Conservation (phyloP, 2,888 invertebrate genomes). For the Pyrochroa serraticornis region DNA sequence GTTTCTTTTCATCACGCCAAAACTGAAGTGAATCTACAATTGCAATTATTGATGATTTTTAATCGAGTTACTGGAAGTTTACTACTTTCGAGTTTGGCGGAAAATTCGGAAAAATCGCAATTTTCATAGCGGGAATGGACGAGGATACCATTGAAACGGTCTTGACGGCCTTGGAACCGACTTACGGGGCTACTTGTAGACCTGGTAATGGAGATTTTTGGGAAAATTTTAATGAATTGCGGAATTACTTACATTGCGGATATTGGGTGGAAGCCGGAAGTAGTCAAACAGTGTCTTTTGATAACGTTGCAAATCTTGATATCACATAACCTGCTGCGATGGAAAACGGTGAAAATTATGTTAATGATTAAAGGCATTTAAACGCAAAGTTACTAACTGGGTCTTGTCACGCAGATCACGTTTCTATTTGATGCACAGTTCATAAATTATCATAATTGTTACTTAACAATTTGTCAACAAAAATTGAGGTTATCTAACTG, state of each 20-base stretch:
- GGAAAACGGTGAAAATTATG: constrained; percentile 3
- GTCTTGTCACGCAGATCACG: no score
- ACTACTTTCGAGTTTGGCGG: constrained; percentile 65
- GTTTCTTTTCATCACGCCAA: constrained; percentile 69
- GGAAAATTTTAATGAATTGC: neutral
- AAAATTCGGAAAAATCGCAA: constrained; percentile 59
- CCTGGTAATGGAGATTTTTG: neutral
- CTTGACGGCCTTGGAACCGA: constrained; percentile 61
- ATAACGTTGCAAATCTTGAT: neutral
- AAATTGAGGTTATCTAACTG: no score
- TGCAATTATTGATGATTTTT: constrained; percentile 7
- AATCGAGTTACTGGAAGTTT: constrained; percentile 2
- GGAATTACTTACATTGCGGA: constrained; percentile 1
- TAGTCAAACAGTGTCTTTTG: no score
- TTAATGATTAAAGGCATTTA: constrained; percentile 13
- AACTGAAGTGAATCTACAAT: constrained; percentile 70
- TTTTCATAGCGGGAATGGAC: constrained; percentile 67
- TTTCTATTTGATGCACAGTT: no score
- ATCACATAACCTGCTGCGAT: constrained; percentile 9
- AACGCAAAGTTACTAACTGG: neutral
- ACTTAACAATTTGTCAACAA: no score
- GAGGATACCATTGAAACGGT: constrained; percentile 77
- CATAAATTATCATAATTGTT: no score
- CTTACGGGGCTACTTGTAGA: constrained; percentile 1
- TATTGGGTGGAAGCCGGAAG: neutral